Conservation (phyloP, 2,888 invertebrate species). For the Diadegma fenestrale region DNA sequence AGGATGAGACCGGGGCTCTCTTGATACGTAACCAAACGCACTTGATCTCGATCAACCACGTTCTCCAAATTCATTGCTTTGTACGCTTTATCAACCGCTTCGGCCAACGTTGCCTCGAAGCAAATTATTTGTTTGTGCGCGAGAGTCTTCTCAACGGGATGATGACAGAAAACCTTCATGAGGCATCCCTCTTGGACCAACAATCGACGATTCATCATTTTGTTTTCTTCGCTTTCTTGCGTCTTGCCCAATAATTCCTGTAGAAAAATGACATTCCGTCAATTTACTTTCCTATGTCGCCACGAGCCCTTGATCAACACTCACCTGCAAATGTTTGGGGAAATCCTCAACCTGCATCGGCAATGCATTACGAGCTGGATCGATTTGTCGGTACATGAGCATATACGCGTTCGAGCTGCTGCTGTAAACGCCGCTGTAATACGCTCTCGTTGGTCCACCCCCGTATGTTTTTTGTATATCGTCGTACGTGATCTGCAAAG, state of each 20-base stretch:
- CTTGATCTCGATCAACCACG: constrained; percentile 88
- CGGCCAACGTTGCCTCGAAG: constrained; percentile 87
- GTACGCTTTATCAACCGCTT: constrained; percentile 84
- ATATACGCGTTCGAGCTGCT: constrained; percentile 96
- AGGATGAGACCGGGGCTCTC: constrained; percentile 88
- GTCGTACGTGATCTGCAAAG: constrained; percentile 89
- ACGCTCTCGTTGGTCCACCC: constrained; percentile 88
- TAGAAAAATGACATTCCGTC: background rate
- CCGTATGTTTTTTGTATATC: constrained; percentile 94
- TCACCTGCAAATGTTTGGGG: constrained; percentile 89
- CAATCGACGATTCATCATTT: constrained; percentile 87
- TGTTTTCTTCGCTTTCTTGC: constrained; percentile 77
- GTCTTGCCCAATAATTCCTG: constrained; percentile 88
- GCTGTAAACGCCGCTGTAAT: constrained; percentile 91
- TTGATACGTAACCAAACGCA: constrained; percentile 91
- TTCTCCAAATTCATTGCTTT: constrained; percentile 87
- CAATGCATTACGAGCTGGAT: constrained; percentile 87
- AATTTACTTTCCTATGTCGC: no score
- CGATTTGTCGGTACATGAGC: constrained; percentile 94
- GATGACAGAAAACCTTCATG: constrained; percentile 88
- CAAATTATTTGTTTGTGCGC: constrained; percentile 87
- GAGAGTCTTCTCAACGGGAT: constrained; percentile 87
- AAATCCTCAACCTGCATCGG: constrained; percentile 90
- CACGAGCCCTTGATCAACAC: no score
- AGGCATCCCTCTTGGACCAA: constrained; percentile 87